Base-by-base conservation (phyloP, 1,140 invertebrate species). In the Gryllus bimaculatus region DNA sequence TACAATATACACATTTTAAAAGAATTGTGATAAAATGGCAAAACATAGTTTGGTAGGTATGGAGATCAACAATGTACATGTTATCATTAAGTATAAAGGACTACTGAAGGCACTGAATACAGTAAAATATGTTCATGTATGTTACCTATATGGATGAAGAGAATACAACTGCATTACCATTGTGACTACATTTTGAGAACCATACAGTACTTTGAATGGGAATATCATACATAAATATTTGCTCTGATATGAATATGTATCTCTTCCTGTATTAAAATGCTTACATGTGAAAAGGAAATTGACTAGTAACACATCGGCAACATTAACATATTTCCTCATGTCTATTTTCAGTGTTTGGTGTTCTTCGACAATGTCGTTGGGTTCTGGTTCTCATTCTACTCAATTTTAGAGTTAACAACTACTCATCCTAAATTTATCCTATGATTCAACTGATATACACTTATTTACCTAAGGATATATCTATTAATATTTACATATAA, bases 1-100 rank as follows among this genome's bases (percentile, higher is more conserved):
- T 66, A 66, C 54, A 66, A 66, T 66, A 66, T 66, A 66, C 54
- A 66, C 54, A 66, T 10, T 66, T 66, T 66, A 66, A 66, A 66
- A 66, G 54, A 66, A 66, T 66, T 66, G 54, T 66, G 54, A 66
- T 66, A 66, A 66, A 66, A 66, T 66, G 54, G 54, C 54, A 66
- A 66, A 66, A 66, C 54, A 66, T 18, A 66, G 54, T 66, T 66
- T 66, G 54, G 54, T 66, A 13, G 54, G 54, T 66, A 66, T 66
- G 54, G 54, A 66, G 54, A 66, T 66, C 54, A 66, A 66, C 54
- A 66, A 66, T 66, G 18, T 66, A 66, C 54, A 66, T 66, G 54
- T 66, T 66, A 13, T 66, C 26, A 39, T 66, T 66, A 66, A 66
- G 54, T 66, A 66, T 66, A 66, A 13, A 66, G 54, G 54, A 66